Percentiles rank a stretch among this genome's conserved stretches.
Evolutionary conservation across 2,113 vertebrate genomes (phyloP).

Genomic region (Cryptoleucopteryx plumbea): DNA sequence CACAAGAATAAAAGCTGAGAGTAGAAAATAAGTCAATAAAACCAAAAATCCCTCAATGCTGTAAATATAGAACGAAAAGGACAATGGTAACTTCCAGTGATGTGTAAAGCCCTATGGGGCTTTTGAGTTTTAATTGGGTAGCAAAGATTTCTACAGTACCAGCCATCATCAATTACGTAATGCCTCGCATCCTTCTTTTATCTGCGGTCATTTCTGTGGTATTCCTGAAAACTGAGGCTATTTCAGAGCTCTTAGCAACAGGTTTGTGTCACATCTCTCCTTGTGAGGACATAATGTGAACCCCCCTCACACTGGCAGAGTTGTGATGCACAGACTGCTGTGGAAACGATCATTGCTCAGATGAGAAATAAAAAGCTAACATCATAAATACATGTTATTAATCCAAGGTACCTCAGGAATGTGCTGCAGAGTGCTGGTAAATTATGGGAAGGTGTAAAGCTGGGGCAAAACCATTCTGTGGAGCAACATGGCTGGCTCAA

Average conservation of each 20-base stretch:
- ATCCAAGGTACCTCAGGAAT: background rate
- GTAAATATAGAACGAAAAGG: background rate
- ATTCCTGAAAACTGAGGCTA: background rate
- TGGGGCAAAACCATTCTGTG: background rate
- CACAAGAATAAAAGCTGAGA: background rate
- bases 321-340: background rate
- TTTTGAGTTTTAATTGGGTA: background rate
- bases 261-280: background rate
- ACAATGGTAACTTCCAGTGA: background rate
- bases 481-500: background rate
- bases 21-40: background rate
- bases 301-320: background rate
- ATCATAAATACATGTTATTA: background rate
- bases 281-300: background rate
- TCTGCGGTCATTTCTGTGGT: background rate
- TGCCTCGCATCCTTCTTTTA: background rate
- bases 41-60: background rate
- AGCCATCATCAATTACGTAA: background rate
- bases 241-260: background rate
- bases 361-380: background rate
- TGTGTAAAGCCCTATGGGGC: background rate
- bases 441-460: background rate
- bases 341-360: accelerated
- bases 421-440: background rate
- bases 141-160: background rate